A percentile compares a stretch with the other conserved stretches of the same genome.
These are phyloP conservation scores for Brachypterus glaber DNA, from an alignment of 2,888 invertebrate genomes.

Conservation along the genomic window DNA sequence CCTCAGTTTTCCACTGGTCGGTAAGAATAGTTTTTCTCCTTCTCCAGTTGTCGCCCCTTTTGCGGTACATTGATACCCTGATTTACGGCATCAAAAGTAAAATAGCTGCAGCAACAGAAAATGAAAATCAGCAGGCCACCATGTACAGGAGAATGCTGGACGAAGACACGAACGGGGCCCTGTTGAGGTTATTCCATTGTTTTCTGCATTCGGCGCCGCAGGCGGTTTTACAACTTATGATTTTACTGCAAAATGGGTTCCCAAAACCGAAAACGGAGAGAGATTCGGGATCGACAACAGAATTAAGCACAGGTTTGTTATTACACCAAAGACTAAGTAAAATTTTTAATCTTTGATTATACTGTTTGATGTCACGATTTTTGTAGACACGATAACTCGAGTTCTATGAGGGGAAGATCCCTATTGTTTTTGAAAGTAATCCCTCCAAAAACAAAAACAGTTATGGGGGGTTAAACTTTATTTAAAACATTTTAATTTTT, in stretches of 20 bases:
- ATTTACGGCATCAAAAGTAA: constrained; percentile 39
- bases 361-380: too few relatives aligned
- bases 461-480: too few relatives aligned
- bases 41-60: constrained; percentile 42
- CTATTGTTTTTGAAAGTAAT: too few relatives aligned
- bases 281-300: constrained; percentile 9
- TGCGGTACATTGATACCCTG: constrained; percentile 41
- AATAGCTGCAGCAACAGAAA: constrained; percentile 32
- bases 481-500: too few relatives aligned
- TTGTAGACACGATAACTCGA: too few relatives aligned
- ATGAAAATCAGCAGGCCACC: constrained; percentile 32
- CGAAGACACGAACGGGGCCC: constrained; percentile 41
- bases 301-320: background rate
- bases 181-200: constrained; percentile 40
- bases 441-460: too few relatives aligned
- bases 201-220: constrained; percentile 42
- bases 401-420: too few relatives aligned
- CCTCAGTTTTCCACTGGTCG: constrained; percentile 39
- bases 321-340: background rate
- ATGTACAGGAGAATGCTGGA: constrained; percentile 40
- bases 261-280: too few relatives aligned
- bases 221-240: constrained; percentile 39
- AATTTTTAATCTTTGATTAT: background rate
- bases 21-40: constrained; percentile 40
- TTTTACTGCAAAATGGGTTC: constrained; percentile 32